phyloP scores from a whole-genome alignment of 2,113 vertebrate species.

The Percina caprodes region DNA sequence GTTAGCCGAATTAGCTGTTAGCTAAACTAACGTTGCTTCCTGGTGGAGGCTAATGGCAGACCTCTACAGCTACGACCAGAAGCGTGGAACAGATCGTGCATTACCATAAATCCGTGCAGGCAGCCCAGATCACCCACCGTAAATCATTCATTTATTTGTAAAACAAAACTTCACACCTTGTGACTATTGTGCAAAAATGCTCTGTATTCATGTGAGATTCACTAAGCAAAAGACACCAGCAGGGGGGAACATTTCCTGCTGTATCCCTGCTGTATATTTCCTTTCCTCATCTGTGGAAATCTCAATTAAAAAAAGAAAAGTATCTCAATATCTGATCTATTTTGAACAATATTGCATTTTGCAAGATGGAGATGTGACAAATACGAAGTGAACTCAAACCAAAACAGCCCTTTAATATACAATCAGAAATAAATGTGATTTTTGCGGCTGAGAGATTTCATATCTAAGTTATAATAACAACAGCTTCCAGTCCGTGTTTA shows the following conservation, averaged over 20 bases:
- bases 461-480: slow-evolving; percentile 36
- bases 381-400: slow-evolving; percentile 34
- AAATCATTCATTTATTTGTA: too few relatives aligned
- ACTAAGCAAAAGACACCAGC: not conserved
- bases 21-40: too few relatives aligned
- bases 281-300: slow-evolving; percentile 11
- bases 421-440: slow-evolving; percentile 8
- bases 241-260: not conserved
- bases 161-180: too few relatives aligned
- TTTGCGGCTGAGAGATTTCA: slow-evolving; percentile 22
- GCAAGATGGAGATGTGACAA: slow-evolving; percentile 37
- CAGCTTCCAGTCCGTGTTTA: slow-evolving; percentile 26
- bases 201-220: not conserved
- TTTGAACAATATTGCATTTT: slow-evolving; percentile 34
- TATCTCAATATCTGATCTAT: slow-evolving; percentile 48
- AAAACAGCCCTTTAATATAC: slow-evolving; percentile 38
- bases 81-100: too few relatives aligned
- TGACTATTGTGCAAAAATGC: not conserved
- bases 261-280: slow-evolving; percentile 4
- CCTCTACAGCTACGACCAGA: too few relatives aligned
- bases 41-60: too few relatives aligned
- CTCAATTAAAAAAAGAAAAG: not conserved
- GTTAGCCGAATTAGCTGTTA: too few relatives aligned
- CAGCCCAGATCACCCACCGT: too few relatives aligned
- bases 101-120: too few relatives aligned